phyloP scores from a whole-genome alignment of 64 coral and sea anemone species.

The Cladopsammia gracilis region DNA sequence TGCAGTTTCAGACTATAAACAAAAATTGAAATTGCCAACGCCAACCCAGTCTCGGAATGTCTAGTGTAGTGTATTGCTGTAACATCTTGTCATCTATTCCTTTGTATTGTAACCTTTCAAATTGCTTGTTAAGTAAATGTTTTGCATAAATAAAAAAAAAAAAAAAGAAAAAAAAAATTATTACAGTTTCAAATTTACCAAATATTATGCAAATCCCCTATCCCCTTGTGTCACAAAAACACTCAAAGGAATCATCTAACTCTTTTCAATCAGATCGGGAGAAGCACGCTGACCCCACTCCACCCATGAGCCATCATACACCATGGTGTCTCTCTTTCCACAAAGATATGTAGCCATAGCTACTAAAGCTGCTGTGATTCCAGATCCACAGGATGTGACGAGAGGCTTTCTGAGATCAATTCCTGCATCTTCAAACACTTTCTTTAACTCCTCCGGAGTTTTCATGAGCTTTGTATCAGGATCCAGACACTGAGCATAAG shows the following conservation, averaged over 20 bases:
- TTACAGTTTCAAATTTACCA: too few relatives aligned
- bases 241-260: background rate
- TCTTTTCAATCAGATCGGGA: constrained; percentile 78
- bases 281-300: constrained; percentile 87
- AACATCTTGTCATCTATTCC: too few relatives aligned
- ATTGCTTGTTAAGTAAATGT: too few relatives aligned
- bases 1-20: too few relatives aligned
- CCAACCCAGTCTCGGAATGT: too few relatives aligned
- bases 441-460: constrained; percentile 71
- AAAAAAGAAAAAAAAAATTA: too few relatives aligned
- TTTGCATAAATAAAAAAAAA: too few relatives aligned
- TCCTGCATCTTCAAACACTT: constrained; percentile 82
- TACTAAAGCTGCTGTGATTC: constrained; percentile 61
- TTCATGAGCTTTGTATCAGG: constrained; percentile 74
- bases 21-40: too few relatives aligned
- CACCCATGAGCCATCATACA: constrained; percentile 93
- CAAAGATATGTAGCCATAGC: constrained; percentile 73
- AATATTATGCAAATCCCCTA: too few relatives aligned
- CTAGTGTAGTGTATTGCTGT: too few relatives aligned
- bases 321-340: constrained; percentile 81
- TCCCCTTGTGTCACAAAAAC: background rate
- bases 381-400: constrained; percentile 87
- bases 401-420: constrained; percentile 70
- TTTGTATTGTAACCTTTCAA: too few relatives aligned
- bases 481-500: constrained; percentile 72